Evolutionary conservation across 2,113 vertebrate genomes (phyloP), one percentile per base, ranked within the genome.

Genomic region (Hiodon alosoides): DNA sequence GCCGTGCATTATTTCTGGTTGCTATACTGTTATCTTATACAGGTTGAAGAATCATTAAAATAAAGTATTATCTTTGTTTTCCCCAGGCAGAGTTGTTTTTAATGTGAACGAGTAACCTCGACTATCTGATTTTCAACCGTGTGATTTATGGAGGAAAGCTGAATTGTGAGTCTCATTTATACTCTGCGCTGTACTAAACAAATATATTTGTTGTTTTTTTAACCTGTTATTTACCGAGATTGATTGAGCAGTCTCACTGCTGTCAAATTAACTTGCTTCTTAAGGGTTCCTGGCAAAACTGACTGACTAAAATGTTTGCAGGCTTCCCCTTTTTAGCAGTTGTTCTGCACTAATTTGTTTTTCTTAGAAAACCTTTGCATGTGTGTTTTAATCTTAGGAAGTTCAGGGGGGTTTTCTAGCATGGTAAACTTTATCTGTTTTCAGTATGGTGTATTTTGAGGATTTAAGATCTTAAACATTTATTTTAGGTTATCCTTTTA

Each of bases 261-360:
- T 10, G 10, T 51, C 61, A 54, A n/a, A 16, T 73, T 64, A 52
- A 31, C 48, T 59, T 59, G 11, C 17, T 46, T 14, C 31, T 31
- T 10, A 5, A 53, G 51, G 61, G 67, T 68, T 57, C 70, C 79
- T 71, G n/a, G 79, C 80, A 82, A 80, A 31, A 80, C 78, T 72
- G 74, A 78, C 55, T 54, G 75, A 13, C 58, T 31, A n/a, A 77
- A 75, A 51, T 79, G 80, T 87, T 86, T 85, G 89, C 89, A 88
- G 88, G 89, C 85, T 86, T 78, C 52, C 62, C 72, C n/a, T 73
- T 82, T 86, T 85, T 82, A 76, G 76, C 78, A 80, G 80, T 82
- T 83, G 82, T 80, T 82, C 71, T 60, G 70, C 81, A 79, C 83
- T 87, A 85, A 86, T 86, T 87, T 81, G 86, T 86, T 88, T 81